These are phyloP conservation scores for Harpegnathos saltator DNA, from an alignment of 1,140 invertebrate genomes.

Conservation along the genomic window DNA sequence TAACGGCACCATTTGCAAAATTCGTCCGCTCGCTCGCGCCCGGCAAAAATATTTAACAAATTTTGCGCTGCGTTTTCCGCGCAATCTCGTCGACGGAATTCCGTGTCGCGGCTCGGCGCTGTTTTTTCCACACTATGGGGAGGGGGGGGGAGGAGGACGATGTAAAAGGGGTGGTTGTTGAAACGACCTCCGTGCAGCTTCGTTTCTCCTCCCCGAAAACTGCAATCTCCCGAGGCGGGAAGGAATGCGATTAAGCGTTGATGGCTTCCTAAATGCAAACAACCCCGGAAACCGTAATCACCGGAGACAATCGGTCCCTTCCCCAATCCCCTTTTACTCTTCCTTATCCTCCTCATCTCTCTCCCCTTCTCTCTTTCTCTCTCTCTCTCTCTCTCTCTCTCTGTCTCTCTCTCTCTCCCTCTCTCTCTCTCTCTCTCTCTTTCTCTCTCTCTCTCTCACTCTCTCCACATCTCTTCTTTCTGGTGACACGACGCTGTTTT, in stretches of 20 bases:
- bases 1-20: not conserved
- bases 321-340: not conserved
- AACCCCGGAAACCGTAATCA: slow-evolving; percentile 81
- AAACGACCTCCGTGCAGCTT: not conserved
- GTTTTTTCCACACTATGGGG: slow-evolving; percentile 21
- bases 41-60: slow-evolving; percentile 33
- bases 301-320: slow-evolving; percentile 73
- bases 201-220: slow-evolving; percentile 59
- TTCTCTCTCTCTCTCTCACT: not conserved
- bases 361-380: slow-evolving; percentile 1
- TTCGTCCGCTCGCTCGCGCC: not conserved
- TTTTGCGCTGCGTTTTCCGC: slow-evolving; percentile 14
- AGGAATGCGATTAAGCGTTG: slow-evolving; percentile 86
- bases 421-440: not conserved
- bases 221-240: slow-evolving; percentile 83
- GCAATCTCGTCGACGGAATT: slow-evolving; percentile 46
- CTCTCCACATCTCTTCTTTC: not conserved
- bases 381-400: slow-evolving; percentile 8
- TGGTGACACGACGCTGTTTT: slow-evolving; percentile 68
- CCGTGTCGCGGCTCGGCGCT: not conserved
- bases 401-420: too few species aligned
- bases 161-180: slow-evolving; percentile 33
- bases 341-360: too few species aligned
- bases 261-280: slow-evolving; percentile 86
- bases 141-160: too few species aligned